A percentile compares a stretch with the other conserved stretches of the same genome.
Evolutionary conservation across 2,113 vertebrate species (phyloP).

Genomic region (Eudorcas thomsonii): DNA sequence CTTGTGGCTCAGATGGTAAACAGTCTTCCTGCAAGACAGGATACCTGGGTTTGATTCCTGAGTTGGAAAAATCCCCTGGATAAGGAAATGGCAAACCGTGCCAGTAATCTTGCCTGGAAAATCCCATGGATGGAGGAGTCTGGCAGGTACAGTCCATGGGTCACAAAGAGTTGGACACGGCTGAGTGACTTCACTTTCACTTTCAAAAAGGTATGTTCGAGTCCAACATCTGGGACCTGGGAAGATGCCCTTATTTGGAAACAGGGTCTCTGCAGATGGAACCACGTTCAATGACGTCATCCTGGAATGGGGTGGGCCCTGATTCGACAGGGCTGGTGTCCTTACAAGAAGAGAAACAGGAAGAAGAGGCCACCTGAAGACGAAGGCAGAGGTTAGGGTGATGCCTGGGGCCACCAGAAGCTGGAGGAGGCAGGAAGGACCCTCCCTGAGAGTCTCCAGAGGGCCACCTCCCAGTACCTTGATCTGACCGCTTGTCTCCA

Average conservation of each 20-base stretch:
- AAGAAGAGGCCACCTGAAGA: background rate
- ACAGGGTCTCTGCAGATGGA: background rate
- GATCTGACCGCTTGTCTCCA: background rate
- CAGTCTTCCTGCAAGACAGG: background rate
- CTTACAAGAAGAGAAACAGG: background rate
- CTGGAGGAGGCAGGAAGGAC: background rate
- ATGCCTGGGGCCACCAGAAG: rapidly evolving
- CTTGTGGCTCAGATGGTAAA: background rate
- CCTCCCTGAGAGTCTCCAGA: rapidly evolving
- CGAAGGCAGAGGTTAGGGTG: too few relatives aligned
- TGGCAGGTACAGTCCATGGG: background rate
- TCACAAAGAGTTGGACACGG: rapidly evolving
- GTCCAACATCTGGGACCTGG: rapidly evolving
- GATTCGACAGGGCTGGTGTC: background rate
- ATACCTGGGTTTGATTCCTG: background rate
- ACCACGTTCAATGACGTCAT: background rate
- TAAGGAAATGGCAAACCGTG: background rate
- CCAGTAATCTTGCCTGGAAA: background rate
- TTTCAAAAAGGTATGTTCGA: rapidly evolving
- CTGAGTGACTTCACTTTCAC: background rate
- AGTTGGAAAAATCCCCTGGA: background rate
- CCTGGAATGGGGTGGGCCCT: background rate
- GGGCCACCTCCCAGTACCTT: rapidly evolving
- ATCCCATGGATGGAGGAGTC: background rate
- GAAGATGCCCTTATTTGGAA: background rate